Percentiles rank a stretch among this genome's conserved stretches.
phyloP scores from a whole-genome alignment of 2,888 invertebrate species.

The Exocentrus adspersus region DNA sequence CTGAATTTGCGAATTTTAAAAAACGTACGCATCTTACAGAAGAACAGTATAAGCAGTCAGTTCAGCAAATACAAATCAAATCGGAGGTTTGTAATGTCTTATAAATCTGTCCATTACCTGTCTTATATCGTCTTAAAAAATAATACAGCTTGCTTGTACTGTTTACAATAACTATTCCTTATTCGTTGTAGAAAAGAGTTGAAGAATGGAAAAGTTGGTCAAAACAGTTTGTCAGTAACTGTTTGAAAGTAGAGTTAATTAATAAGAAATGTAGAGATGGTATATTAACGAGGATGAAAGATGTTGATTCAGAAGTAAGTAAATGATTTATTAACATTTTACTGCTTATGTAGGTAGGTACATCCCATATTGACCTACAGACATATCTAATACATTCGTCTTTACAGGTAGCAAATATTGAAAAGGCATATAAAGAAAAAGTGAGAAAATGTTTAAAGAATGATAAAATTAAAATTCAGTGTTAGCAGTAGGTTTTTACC shows the following conservation, averaged over 20 bases:
- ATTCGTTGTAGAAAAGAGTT: slow-evolving; percentile 40
- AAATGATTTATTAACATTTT: not conserved
- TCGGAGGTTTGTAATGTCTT: slow-evolving; percentile 40
- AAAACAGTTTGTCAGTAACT: slow-evolving; percentile 43
- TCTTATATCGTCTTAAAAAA: too few species aligned
- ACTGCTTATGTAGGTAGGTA: not conserved
- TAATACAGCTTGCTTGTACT: too few species aligned
- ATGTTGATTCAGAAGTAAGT: slow-evolving; percentile 46
- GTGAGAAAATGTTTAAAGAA: slow-evolving; percentile 27
- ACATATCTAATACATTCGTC: not conserved
- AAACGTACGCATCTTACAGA: slow-evolving; percentile 30
- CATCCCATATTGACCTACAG: not conserved
- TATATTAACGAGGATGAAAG: slow-evolving; percentile 41
- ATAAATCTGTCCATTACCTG: too few species aligned
- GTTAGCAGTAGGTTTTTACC: too few species aligned
- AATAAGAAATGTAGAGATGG: slow-evolving; percentile 45
- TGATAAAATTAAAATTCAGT: slow-evolving; percentile 4
- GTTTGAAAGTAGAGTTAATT: slow-evolving; percentile 46
- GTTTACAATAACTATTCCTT: too few species aligned
- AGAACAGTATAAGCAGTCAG: slow-evolving; percentile 34
- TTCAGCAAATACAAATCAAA: slow-evolving; percentile 39
- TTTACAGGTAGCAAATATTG: slow-evolving; percentile 33
- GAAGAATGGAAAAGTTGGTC: slow-evolving; percentile 46
- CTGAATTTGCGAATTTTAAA: slow-evolving; percentile 42
- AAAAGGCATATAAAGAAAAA: slow-evolving; percentile 30